Evolutionary conservation across 2,888 invertebrate species (phyloP), one percentile per base, ranked within the genome.

Genomic region (Ornithoptera priamus): DNA sequence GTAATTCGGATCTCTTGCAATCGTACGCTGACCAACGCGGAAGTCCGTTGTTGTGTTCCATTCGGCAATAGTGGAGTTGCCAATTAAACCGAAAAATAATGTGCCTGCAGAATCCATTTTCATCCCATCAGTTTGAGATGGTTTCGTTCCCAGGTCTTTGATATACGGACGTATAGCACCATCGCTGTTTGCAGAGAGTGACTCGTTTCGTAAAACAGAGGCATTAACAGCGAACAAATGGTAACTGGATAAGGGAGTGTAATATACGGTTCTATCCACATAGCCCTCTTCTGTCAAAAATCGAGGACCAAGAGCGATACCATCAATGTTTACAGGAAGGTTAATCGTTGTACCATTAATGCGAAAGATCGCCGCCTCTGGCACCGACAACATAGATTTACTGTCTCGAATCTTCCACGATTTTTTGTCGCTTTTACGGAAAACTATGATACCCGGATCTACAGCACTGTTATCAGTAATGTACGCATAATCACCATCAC

Each of bases 361-460:
- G 74, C 92, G 93, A 86, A 96, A 95, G 50, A 90, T 81, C 1
- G 93, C 86, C 0, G 95, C 95, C 53, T 94, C 93, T 0, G 88
- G 78, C 64, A 93, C 93, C 0, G 95, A 94, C 64, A 85, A 87
- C 96, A 96, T 96, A 1, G 95, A 94, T 59, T 88, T 87, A 5
- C 86, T 81, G 77, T 96, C 95, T 2, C 95, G 94, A 67, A 96
- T 85, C 85, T 95, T 96, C 96, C 96, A 96, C 12, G 95, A 94
- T 68, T 93, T 93, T 75, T 94, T 94, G 75, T 95, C 93, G 71
- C 90, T 89, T 58, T 94, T 85, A 1, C 95, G 94, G 84, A 94
- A 96, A 12, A 96, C 95, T 70, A 96, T 94, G 70, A 96, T 93
- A 50, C 96, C 96, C 8, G 96, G 96, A 85, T 95, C 95, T 0